Conservation (phyloP, 2,797 vertebrate genomes). For the Cirrhinus molitorella region DNA sequence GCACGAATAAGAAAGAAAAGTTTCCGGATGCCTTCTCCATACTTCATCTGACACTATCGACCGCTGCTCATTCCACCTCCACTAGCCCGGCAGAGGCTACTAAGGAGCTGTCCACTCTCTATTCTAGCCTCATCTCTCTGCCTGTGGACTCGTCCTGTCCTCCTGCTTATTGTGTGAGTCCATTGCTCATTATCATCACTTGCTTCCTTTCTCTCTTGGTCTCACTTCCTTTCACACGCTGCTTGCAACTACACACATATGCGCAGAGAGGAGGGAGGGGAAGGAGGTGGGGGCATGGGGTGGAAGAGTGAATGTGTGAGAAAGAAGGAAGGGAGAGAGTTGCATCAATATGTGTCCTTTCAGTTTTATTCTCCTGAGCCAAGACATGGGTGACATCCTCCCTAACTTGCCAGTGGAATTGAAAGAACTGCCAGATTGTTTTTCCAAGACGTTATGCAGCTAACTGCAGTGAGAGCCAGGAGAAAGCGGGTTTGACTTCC, state of each 20-base stretch:
- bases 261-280: background rate
- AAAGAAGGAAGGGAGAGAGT: conserved; percentile 26
- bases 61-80: conserved; percentile 35
- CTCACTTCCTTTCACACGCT: conserved; percentile 31
- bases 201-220: conserved; percentile 23
- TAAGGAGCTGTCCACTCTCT: conserved; percentile 62
- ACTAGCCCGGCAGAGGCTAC: conserved; percentile 50
- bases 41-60: conserved; percentile 35
- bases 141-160: background rate
- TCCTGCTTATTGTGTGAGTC: conserved; percentile 31
- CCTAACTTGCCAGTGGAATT: conserved; percentile 39
- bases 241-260: conserved; percentile 23
- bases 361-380: conserved; percentile 42
- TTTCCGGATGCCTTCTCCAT: conserved; percentile 6
- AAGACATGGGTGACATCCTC: conserved; percentile 35
- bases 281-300: background rate
- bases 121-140: conserved; percentile 28
- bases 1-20: background rate
- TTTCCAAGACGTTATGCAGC: conserved; percentile 16
- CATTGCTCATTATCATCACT: conserved; percentile 46
- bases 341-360: conserved; percentile 47
- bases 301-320: conserved; percentile 1
- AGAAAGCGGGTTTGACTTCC: conserved; percentile 36
- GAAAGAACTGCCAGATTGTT: conserved; percentile 46
- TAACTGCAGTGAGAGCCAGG: conserved; percentile 15